phyloP scores from a whole-genome alignment of 2,113 vertebrate species.

The Elephantulus edwardii region DNA sequence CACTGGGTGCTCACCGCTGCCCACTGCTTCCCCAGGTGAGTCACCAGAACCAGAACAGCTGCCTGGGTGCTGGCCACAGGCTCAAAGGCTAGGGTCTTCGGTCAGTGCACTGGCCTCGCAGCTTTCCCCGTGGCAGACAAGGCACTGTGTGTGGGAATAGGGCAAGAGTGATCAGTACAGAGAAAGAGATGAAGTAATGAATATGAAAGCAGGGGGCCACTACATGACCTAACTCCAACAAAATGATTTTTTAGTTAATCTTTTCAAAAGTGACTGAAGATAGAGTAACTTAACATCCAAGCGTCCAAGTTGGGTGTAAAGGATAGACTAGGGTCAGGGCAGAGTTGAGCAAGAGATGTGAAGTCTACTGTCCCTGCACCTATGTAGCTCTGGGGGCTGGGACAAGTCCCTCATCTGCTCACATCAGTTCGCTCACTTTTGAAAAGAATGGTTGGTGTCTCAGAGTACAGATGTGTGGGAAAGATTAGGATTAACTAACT shows the following conservation, averaged over 20 bases:
- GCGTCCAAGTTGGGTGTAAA: not conserved
- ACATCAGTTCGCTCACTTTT: not conserved
- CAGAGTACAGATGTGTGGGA: not conserved
- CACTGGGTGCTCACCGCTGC: conserved; percentile 87
- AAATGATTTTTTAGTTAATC: not conserved
- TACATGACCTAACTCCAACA: not conserved
- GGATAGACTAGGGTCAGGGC: not conserved
- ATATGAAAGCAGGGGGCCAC: not conserved
- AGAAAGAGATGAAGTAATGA: not conserved
- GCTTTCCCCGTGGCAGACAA: not conserved
- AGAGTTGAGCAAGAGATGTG: not conserved
- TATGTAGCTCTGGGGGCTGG: not conserved
- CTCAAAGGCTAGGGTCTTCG: rapidly evolving
- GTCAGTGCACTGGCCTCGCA: not conserved
- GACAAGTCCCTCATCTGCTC: not conserved
- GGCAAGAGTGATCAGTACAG: not conserved
- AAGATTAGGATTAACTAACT: not conserved
- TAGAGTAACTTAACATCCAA: not conserved
- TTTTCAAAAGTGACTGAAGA: not conserved
- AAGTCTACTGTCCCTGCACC: not conserved
- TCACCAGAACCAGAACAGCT: not conserved
- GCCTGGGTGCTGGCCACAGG: rapidly evolving
- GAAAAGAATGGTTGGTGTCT: not conserved
- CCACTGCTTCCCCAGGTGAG: conserved; percentile 86
- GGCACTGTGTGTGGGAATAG: not conserved